A percentile compares a stretch with the other conserved stretches of the same genome.
phyloP scores from a whole-genome alignment of 1,140 invertebrate species.

The Drosophila guanche region DNA sequence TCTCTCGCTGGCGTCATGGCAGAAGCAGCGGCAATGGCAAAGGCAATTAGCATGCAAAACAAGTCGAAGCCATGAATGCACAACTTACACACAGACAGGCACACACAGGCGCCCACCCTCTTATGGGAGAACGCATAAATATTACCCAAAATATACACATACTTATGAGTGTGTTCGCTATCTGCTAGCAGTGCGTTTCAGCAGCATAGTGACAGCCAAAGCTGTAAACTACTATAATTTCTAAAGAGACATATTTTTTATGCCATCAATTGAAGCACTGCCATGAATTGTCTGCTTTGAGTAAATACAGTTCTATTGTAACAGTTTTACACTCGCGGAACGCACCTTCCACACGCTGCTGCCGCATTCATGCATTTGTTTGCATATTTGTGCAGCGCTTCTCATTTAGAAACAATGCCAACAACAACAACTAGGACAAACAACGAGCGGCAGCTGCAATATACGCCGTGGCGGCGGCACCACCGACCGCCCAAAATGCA shows the following conservation, averaged over 20 bases:
- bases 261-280: too few relatives aligned
- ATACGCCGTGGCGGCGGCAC: conserved; percentile 38
- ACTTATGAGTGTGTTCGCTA: conserved; percentile 14
- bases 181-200: not conserved
- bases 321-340: not conserved
- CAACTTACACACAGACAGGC: conserved; percentile 44
- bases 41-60: conserved; percentile 79
- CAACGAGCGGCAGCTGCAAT: conserved; percentile 59
- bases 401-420: conserved; percentile 67
- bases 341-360: conserved; percentile 8
- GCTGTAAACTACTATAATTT: too few relatives aligned
- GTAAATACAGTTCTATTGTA: too few relatives aligned
- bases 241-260: too few relatives aligned
- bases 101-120: not conserved
- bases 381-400: conserved; percentile 62
- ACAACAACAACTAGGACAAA: conserved; percentile 30
- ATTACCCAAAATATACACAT: conserved; percentile 31
- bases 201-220: too few relatives aligned
- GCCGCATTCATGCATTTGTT: conserved; percentile 6
- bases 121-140: conserved; percentile 73
- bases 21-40: conserved; percentile 5
- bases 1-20: too few relatives aligned
- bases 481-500: conserved; percentile 54
- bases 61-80: conserved; percentile 70
- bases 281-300: too few relatives aligned